A percentile compares a stretch with the other conserved stretches of the same genome.
phyloP scores from a whole-genome alignment of 2,113 vertebrate genomes.

The Lycaon pictus region DNA sequence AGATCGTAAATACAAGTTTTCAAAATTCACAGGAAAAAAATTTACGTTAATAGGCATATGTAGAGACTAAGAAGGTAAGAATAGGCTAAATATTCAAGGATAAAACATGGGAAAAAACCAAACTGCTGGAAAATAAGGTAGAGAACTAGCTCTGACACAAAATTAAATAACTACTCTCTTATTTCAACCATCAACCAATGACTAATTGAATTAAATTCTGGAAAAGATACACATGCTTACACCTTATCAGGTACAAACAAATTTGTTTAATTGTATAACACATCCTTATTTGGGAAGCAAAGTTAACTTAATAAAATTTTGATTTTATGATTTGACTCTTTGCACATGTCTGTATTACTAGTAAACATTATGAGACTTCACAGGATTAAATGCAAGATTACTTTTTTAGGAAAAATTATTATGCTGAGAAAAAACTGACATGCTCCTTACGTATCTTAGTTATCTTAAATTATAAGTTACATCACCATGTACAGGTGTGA shows the following conservation, averaged over 20 bases:
- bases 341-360: neutral
- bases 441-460: neutral
- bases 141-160: constrained; percentile 26
- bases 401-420: neutral
- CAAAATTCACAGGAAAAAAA: neutral
- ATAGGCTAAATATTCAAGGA: neutral
- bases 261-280: constrained; percentile 33
- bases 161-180: constrained; percentile 52
- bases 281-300: constrained; percentile 45
- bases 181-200: constrained; percentile 36
- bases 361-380: constrained; percentile 12
- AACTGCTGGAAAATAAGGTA: constrained; percentile 39
- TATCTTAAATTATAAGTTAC: constrained; percentile 45
- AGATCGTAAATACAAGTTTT: neutral
- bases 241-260: constrained; percentile 46
- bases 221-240: constrained; percentile 25
- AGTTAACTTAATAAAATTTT: constrained; percentile 57
- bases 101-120: neutral
- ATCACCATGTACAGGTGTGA: neutral
- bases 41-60: neutral
- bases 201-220: constrained; percentile 56
- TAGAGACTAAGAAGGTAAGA: constrained; percentile 13
- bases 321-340: constrained; percentile 48
- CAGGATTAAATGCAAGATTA: constrained; percentile 54
- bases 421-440: constrained; percentile 22